Evolutionary conservation across 2,888 invertebrate species (phyloP), one percentile per base, ranked within the genome.

Genomic region (Pterobdella sp.): DNA sequence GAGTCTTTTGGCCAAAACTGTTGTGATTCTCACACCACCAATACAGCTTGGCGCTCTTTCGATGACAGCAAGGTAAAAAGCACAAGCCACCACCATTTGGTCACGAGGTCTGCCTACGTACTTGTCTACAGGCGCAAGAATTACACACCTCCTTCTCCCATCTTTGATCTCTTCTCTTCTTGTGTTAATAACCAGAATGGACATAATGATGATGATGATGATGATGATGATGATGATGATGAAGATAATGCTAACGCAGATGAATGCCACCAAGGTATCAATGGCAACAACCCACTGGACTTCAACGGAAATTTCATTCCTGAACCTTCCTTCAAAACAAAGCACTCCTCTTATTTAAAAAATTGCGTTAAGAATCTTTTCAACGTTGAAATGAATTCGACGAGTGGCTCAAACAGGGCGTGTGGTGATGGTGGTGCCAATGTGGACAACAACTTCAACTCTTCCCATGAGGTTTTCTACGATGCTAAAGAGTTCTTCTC

Each of bases 71-170:
- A 67, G 34, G 79, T 79, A n/a, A 74, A 75, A 29, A 42, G 49
- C 32, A 68, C 68, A 31, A 64, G 60, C 64, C 77, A 76, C 35
- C 73, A 67, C 2, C 74, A 77, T 65, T 78, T 79, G 14, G 72
- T 77, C 79, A 81, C 84, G 1, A 80, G 80, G 74, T 80, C 81
- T 10, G 85, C 85, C 2, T 85, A 86, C 76, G 83, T 85, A 2
- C 79, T 85, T 10, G 83, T 85, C 76, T 85, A 85, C 76, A 78
- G 80, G 34, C 77, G 80, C 18, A 78, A 81, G n/a, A 35, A 72
- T 18, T 42, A 14, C 42, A 7, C 18, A 18, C 42, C 42, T 42
- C 42, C 18, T 42, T 18, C 18, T 42, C 42, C 42, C 42, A 18
- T 42, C 42, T 42, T 14, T 42, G 42, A 42, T 42, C 42, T 42